phyloP scores from a whole-genome alignment of 2,113 vertebrate genomes.

The Gnathonemus longibarbis region DNA sequence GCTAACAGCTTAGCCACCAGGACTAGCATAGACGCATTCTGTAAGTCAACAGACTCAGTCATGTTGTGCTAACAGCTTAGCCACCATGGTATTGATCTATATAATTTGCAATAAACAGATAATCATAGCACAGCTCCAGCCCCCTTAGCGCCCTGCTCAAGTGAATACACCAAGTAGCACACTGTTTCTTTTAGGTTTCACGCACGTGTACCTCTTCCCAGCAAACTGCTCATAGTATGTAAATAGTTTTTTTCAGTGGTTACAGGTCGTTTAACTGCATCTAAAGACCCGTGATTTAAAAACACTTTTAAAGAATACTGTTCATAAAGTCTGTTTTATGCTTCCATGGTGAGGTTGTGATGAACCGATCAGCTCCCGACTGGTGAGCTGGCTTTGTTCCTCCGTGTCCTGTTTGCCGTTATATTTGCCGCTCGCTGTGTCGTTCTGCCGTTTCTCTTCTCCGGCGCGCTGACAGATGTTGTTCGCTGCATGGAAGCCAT shows the following conservation, averaged over 20 bases:
- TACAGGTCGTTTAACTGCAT: not conserved
- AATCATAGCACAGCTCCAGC: not conserved
- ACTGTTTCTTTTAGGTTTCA: not conserved
- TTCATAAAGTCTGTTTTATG: not conserved
- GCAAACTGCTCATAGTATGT: not conserved
- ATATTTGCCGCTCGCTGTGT: not conserved
- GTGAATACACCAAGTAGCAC: not conserved
- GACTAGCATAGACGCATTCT: constrained; percentile 35
- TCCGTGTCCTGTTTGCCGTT: not conserved
- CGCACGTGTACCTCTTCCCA: not conserved
- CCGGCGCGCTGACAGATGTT: not conserved
- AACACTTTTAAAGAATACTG: not conserved
- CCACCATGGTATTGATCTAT: not conserved
- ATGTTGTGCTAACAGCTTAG: constrained; percentile 13
- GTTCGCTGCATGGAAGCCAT: not conserved
- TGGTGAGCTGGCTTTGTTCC: not conserved
- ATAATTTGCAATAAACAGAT: not conserved
- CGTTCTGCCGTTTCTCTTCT: not conserved
- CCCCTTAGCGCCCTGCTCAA: not conserved
- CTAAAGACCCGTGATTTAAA: not conserved
- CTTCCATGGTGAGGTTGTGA: not conserved
- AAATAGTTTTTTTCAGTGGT: not conserved
- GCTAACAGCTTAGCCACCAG: not conserved
- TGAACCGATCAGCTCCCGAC: not conserved
- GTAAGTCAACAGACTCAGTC: not conserved